phyloP scores from a whole-genome alignment of 53 echinoderm and acorn worm species.

The Luidia sarsii region DNA sequence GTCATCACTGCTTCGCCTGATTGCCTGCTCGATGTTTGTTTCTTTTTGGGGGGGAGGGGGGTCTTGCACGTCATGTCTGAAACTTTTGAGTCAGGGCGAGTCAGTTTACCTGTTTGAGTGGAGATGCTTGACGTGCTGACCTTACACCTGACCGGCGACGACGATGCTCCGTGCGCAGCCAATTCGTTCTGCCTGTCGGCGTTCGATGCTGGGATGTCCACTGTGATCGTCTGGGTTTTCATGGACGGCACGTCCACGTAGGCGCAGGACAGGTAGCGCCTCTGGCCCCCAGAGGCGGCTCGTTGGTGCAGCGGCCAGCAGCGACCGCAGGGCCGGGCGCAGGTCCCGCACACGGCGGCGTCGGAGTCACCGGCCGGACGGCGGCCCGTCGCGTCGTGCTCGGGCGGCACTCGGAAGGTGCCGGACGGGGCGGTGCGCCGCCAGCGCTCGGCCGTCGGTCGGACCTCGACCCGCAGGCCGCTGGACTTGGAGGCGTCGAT shows the following conservation, averaged over 20 bases:
- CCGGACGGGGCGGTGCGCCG: not conserved
- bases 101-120: slow-evolving; percentile 30
- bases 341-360: slow-evolving; percentile 19
- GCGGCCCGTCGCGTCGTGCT: not conserved
- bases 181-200: not conserved
- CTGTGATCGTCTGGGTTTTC: slow-evolving; percentile 25
- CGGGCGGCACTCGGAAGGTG: not conserved
- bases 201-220: slow-evolving; percentile 12
- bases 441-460: slow-evolving; percentile 18
- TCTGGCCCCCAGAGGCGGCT: not conserved
- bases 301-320: not conserved
- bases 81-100: too few relatives aligned
- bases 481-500: slow-evolving; percentile 25
- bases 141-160: not conserved
- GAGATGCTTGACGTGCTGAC: not conserved
- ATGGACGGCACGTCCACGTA: slow-evolving; percentile 9
- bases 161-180: too few relatives aligned
- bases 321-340: slow-evolving; percentile 5
- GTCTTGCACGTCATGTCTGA: too few relatives aligned
- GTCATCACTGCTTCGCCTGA: too few relatives aligned
- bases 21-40: too few relatives aligned
- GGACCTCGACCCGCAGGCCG: slow-evolving; percentile 1
- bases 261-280: slow-evolving; percentile 28
- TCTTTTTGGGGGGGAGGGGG: too few relatives aligned
- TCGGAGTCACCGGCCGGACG: too few relatives aligned